These are phyloP conservation scores for Drosophila teissieri DNA, from an alignment of 1,140 invertebrate species.

Conservation along the genomic window DNA sequence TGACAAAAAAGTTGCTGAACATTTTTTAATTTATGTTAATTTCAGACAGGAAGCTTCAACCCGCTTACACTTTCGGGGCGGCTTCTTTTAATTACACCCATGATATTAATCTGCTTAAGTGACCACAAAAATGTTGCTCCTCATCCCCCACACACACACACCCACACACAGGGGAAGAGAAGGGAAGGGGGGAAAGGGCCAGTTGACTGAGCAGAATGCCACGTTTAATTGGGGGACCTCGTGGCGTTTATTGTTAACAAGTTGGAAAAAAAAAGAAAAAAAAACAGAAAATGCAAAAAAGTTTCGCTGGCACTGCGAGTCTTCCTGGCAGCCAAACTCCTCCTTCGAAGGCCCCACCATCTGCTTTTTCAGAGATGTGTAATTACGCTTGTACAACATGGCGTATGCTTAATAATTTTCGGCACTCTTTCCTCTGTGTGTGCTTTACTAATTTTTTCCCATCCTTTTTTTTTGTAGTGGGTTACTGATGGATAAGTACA, in stretches of 20 bases:
- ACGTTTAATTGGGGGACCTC: constrained; percentile 76
- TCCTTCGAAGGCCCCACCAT: constrained; percentile 2
- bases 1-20: constrained; percentile 62
- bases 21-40: constrained; percentile 82
- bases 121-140: constrained; percentile 82
- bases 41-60: constrained; percentile 47
- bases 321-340: constrained; percentile 39
- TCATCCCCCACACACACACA: constrained; percentile 5
- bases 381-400: constrained; percentile 77
- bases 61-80: constrained; percentile 32
- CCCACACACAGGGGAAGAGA: neutral
- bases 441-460: constrained; percentile 45
- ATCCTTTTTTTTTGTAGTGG: constrained; percentile 13
- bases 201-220: constrained; percentile 8
- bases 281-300: constrained; percentile 26
- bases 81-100: constrained; percentile 81
- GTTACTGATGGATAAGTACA: constrained; percentile 37
- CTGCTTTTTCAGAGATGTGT: constrained; percentile 46
- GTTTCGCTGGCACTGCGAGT: constrained; percentile 51
- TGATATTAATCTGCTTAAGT: constrained; percentile 84
- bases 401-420: constrained; percentile 75
- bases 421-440: constrained; percentile 23
- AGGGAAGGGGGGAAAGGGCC: neutral
- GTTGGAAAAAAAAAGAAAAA: constrained; percentile 56
- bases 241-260: constrained; percentile 78